phyloP scores from a whole-genome alignment of 1,140 invertebrate species.

The Heliconius hewitsoni region DNA sequence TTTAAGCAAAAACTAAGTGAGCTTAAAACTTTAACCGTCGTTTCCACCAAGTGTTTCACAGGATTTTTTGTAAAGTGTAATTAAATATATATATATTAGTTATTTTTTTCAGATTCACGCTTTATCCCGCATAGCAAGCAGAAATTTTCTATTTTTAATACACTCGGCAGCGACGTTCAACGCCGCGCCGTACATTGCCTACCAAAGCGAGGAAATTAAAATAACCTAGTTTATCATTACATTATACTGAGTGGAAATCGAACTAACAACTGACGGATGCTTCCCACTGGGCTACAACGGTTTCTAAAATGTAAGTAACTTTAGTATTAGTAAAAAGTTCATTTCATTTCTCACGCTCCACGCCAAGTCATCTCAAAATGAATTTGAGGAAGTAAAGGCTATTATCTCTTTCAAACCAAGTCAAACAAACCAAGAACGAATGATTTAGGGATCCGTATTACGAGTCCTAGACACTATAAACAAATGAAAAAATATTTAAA shows the following conservation, averaged over 20 bases:
- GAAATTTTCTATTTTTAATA: too few species aligned
- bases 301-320: not conserved
- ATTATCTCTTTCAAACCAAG: conserved; percentile 71
- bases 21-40: conserved; percentile 1
- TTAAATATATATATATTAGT: not conserved
- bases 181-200: too few species aligned
- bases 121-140: too few species aligned
- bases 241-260: too few species aligned
- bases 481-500: not conserved
- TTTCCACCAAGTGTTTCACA: not conserved
- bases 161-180: too few species aligned
- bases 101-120: not conserved
- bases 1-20: conserved; percentile 21
- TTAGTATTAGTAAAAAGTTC: conserved; percentile 45
- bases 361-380: conserved; percentile 65
- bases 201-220: too few species aligned
- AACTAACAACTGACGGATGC: too few species aligned
- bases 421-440: conserved; percentile 64
- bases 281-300: too few species aligned
- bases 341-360: conserved; percentile 67
- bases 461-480: not conserved
- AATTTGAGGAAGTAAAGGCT: conserved; percentile 69
- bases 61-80: not conserved
- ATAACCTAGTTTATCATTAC: too few species aligned
- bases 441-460: conserved; percentile 36